Percentiles rank a stretch among this genome's conserved stretches.
phyloP scores from a whole-genome alignment of 2,113 vertebrate species.

The Charadrius vociferus region DNA sequence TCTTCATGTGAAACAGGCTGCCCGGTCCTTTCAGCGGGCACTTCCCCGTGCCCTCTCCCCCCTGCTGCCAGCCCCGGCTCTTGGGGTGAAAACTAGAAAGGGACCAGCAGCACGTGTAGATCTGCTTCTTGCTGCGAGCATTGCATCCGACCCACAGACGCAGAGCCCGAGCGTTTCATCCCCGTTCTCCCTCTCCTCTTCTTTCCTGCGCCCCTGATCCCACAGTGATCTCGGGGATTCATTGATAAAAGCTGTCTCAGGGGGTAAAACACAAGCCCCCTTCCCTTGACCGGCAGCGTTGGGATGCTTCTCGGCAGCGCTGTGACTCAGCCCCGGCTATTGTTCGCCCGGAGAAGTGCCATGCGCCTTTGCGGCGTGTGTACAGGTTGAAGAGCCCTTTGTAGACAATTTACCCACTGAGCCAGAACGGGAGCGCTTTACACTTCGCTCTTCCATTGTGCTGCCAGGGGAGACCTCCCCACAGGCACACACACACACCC shows the following conservation, averaged over 20 bases:
- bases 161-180: neutral
- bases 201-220: neutral
- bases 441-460: neutral
- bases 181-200: neutral
- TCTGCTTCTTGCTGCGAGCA: neutral
- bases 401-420: neutral
- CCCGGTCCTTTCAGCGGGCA: neutral
- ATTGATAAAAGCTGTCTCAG: neutral
- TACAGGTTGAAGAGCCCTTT: neutral
- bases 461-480: neutral
- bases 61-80: neutral
- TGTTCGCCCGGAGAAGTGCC: neutral
- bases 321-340: neutral
- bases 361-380: rapidly evolving
- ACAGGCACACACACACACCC: neutral
- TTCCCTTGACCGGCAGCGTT: neutral
- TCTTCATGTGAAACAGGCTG: neutral
- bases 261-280: neutral
- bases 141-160: neutral
- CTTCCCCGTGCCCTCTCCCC: neutral
- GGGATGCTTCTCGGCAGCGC: neutral
- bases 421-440: neutral
- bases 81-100: neutral
- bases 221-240: neutral
- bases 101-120: neutral